phyloP scores from a whole-genome alignment of 2,797 vertebrate genomes.

The Pantherophis alleghaniensis region DNA sequence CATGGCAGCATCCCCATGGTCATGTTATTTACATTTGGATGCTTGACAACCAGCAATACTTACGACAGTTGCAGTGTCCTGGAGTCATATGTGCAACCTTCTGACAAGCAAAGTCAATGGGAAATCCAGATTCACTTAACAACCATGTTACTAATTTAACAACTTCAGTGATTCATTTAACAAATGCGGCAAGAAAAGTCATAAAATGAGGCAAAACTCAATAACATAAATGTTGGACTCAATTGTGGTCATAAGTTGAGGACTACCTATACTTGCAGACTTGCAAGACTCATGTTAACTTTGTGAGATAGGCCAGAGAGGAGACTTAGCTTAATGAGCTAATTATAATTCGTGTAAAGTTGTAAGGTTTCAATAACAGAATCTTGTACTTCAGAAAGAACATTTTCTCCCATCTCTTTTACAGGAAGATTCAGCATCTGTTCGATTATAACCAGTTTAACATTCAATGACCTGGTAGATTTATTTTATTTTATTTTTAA shows the following conservation, averaged over 20 bases:
- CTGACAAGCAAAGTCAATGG: not conserved
- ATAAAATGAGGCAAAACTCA: not conserved
- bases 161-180: not conserved
- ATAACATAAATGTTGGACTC: not conserved
- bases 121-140: not conserved
- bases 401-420: not conserved
- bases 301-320: not conserved
- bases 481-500: not conserved
- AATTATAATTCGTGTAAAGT: not conserved
- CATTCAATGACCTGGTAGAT: not conserved
- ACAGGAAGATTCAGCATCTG: not conserved
- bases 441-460: not conserved
- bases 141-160: not conserved
- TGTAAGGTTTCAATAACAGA: not conserved
- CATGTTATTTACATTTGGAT: not conserved
- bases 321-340: not conserved
- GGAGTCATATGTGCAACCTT: not conserved
- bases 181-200: not conserved
- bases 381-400: not conserved
- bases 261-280: not conserved
- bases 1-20: not conserved
- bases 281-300: not conserved
- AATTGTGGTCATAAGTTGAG: not conserved
- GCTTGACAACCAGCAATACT: not conserved
- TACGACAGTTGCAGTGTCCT: not conserved